A percentile compares a stretch with the other conserved stretches of the same genome.
Evolutionary conservation across 53 echinoderm and acorn worm species (phyloP).

Genomic region (Echinometra lucunter): DNA sequence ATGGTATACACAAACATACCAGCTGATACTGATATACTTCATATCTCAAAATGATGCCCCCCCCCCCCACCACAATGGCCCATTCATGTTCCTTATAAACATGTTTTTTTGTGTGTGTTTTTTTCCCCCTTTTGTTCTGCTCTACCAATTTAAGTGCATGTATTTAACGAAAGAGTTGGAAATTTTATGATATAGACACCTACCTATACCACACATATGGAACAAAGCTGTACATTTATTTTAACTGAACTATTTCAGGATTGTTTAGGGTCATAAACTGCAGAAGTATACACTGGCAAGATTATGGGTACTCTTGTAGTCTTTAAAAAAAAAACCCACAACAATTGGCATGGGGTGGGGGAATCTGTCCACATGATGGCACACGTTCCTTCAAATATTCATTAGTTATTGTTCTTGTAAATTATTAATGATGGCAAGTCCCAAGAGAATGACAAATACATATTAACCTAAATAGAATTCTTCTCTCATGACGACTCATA

Average conservation of each 20-base stretch:
- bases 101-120: too few species aligned
- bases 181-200: neutral
- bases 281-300: neutral
- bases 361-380: neutral
- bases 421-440: neutral
- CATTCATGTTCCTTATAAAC: neutral
- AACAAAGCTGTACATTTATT: neutral
- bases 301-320: neutral
- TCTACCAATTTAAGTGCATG: neutral
- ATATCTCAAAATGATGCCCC: too few species aligned
- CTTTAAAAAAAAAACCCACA: neutral
- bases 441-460: constrained; percentile 36
- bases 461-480: neutral
- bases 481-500: constrained; percentile 6
- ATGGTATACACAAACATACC: too few species aligned
- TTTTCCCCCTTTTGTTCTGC: neutral
- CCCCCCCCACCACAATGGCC: too few species aligned
- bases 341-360: neutral
- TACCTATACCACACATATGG: neutral
- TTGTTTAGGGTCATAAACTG: neutral
- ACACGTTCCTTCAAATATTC: neutral
- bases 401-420: neutral
- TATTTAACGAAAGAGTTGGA: neutral
- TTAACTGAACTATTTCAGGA: neutral
- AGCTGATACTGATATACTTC: too few species aligned